phyloP scores from a whole-genome alignment of 2,888 invertebrate genomes.

The Agriopis marginaria region DNA sequence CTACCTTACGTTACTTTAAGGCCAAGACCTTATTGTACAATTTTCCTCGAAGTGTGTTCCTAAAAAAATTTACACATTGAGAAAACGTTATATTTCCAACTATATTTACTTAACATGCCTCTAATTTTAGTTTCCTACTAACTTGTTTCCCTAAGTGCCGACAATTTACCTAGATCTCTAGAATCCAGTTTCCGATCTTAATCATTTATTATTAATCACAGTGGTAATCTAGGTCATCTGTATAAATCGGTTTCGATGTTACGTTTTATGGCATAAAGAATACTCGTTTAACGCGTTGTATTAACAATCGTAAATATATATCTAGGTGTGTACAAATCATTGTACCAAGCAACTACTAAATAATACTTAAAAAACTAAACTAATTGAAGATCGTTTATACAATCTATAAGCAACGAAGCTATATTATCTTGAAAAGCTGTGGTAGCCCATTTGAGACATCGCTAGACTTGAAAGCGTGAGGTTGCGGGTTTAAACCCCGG shows the following conservation, averaged over 20 bases:
- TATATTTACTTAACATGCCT: not conserved
- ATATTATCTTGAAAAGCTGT: too few species aligned
- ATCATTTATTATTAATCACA: conserved; percentile 30
- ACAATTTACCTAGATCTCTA: conserved; percentile 15
- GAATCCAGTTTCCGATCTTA: conserved; percentile 25
- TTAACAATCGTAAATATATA: not conserved
- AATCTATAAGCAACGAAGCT: too few species aligned
- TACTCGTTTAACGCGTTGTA: not conserved
- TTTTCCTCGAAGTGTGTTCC: too few species aligned
- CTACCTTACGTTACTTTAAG: too few species aligned
- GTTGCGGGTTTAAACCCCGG: too few species aligned
- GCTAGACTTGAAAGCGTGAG: too few species aligned
- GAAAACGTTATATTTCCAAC: not conserved
- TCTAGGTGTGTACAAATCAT: too few species aligned
- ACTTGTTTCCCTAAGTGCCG: conserved; percentile 6
- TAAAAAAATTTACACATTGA: not conserved
- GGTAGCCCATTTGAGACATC: too few species aligned
- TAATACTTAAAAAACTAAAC: too few species aligned
- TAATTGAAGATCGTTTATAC: too few species aligned
- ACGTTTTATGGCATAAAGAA: conserved; percentile 5
- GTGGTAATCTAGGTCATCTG: conserved; percentile 32
- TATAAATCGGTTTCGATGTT: conserved; percentile 23
- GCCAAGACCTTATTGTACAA: too few species aligned
- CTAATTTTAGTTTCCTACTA: not conserved
- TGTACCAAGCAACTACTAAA: too few species aligned